These are phyloP conservation scores for Lateolabrax maculatus DNA, from an alignment of 2,797 vertebrate species.

Conservation along the genomic window DNA sequence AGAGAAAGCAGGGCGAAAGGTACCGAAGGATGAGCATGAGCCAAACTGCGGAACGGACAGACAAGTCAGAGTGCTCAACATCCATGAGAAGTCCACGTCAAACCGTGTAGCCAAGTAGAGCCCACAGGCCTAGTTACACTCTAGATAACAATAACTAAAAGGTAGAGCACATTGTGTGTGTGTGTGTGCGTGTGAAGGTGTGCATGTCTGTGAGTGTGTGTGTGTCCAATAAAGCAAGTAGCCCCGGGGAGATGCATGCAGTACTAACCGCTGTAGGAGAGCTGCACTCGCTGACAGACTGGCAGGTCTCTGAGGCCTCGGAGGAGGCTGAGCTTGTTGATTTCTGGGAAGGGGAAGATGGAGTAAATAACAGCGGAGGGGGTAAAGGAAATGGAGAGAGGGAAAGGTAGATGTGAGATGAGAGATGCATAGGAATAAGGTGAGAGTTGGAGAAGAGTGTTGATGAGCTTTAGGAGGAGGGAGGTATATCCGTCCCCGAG, in stretches of 20 bases:
- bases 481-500: constrained; percentile 43
- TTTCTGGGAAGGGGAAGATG: constrained; percentile 88
- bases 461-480: constrained; percentile 59
- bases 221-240: constrained; percentile 36
- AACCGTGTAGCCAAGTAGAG: constrained; percentile 35
- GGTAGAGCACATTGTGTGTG: constrained; percentile 17
- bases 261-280: constrained; percentile 97
- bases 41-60: constrained; percentile 91
- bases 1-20: constrained; percentile 96
- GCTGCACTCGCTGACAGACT: constrained; percentile 98
- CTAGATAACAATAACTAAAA: constrained; percentile 52
- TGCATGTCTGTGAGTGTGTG: constrained; percentile 25
- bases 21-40: constrained; percentile 97
- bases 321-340: constrained; percentile 98
- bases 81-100: constrained; percentile 50
- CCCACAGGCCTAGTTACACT: constrained; percentile 52
- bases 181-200: constrained; percentile 12
- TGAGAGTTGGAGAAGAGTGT: constrained; percentile 47
- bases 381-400: constrained; percentile 58
- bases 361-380: constrained; percentile 47
- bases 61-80: constrained; percentile 78
- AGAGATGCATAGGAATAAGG: constrained; percentile 40
- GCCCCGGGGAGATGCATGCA: constrained; percentile 56
- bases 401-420: constrained; percentile 40
- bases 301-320: constrained; percentile 97